phyloP scores from a whole-genome alignment of 2,113 vertebrate species.

The Lanius ludovicianus region DNA sequence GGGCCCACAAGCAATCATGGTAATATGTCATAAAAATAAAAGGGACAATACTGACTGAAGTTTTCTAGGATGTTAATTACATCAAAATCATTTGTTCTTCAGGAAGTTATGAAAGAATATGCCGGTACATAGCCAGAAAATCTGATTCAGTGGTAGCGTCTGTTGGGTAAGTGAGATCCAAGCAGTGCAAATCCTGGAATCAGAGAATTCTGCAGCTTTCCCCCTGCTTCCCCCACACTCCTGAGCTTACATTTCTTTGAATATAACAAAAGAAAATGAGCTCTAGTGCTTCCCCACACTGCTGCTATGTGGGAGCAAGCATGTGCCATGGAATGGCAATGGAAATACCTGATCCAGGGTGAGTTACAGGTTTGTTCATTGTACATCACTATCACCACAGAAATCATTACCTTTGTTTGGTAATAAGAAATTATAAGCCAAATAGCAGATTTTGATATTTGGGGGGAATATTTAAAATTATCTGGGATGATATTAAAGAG shows the following conservation, averaged over 20 bases:
- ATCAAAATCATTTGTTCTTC: not conserved
- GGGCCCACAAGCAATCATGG: too few relatives aligned
- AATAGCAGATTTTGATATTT: not conserved
- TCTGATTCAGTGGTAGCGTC: slow-evolving; percentile 26
- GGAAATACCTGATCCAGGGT: not conserved
- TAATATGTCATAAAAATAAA: not conserved
- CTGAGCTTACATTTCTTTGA: not conserved
- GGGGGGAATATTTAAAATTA: not conserved
- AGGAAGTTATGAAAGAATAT: not conserved
- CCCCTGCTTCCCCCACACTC: not conserved
- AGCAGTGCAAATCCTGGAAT: not conserved
- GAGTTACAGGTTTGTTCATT: not conserved
- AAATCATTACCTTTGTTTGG: not conserved
- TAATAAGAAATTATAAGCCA: not conserved
- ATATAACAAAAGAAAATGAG: not conserved
- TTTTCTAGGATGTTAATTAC: not conserved
- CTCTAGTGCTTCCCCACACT: not conserved
- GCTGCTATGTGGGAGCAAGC: not conserved
- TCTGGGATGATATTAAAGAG: not conserved
- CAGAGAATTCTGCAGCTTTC: not conserved
- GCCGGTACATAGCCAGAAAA: not conserved
- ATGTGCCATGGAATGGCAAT: not conserved
- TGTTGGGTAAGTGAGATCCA: slow-evolving; percentile 28
- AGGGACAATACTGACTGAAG: not conserved
- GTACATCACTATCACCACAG: not conserved